Evolutionary conservation across 2,888 invertebrate genomes (phyloP).

Genomic region (Exocentrus adspersus): DNA sequence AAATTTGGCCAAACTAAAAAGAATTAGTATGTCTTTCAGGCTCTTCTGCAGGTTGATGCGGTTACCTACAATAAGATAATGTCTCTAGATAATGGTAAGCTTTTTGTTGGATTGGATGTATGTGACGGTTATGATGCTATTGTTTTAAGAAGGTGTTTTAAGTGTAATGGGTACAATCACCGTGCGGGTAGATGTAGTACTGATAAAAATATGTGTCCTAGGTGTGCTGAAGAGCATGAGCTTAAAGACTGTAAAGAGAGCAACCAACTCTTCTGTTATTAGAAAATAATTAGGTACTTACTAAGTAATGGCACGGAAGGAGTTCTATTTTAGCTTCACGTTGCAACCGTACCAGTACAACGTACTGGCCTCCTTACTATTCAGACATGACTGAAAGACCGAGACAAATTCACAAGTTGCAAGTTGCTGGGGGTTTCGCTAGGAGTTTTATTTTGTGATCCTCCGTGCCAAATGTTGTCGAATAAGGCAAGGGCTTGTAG

Average conservation of each 20-base stretch:
- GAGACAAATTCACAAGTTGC: too few relatives aligned
- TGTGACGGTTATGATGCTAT: not conserved
- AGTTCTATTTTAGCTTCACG: too few relatives aligned
- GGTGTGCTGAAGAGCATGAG: not conserved
- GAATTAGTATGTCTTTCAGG: not conserved
- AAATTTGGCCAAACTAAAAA: not conserved
- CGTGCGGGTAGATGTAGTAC: not conserved
- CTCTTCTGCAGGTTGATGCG: not conserved
- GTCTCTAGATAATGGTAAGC: not conserved
- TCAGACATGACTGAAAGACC: too few relatives aligned
- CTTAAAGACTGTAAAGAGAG: slow-evolving; percentile 9
- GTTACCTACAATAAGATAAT: not conserved
- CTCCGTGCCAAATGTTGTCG: too few relatives aligned
- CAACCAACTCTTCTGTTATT: too few relatives aligned
- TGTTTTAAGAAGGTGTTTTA: not conserved
- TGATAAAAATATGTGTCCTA: not conserved
- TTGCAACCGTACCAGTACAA: too few relatives aligned
- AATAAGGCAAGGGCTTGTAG: too few relatives aligned
- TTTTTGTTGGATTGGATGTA: not conserved
- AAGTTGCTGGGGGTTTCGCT: too few relatives aligned
- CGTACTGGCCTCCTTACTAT: too few relatives aligned
- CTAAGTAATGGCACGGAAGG: too few relatives aligned
- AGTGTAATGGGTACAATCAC: slow-evolving; percentile 3
- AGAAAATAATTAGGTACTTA: too few relatives aligned
- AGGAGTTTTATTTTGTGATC: too few relatives aligned